phyloP scores from a whole-genome alignment of 2,113 vertebrate genomes.

The Acrocephalus arundinaceus region DNA sequence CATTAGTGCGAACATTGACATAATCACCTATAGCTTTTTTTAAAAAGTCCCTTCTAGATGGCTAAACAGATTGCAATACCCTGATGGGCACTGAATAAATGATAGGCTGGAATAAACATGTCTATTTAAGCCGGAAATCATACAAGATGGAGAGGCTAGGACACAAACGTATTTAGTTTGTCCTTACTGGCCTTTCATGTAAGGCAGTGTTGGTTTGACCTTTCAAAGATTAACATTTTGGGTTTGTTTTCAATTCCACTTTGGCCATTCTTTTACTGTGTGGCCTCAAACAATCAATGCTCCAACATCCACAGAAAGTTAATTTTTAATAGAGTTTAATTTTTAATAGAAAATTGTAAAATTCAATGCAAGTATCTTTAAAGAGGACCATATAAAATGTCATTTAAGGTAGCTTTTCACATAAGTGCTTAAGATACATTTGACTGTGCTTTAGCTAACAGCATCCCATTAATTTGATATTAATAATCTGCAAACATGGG shows the following conservation, averaged over 20 bases:
- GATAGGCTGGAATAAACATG: not conserved
- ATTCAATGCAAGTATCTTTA: not conserved
- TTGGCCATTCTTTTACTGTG: not conserved
- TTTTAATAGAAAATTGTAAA: not conserved
- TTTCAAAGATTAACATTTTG: constrained; percentile 1
- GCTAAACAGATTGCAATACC: not conserved
- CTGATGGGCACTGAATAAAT: not conserved
- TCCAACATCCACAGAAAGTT: not conserved
- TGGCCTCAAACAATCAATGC: not conserved
- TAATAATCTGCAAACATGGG: not conserved
- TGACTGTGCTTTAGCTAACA: not conserved
- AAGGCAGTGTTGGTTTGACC: not conserved
- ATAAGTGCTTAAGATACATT: not conserved
- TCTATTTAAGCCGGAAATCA: not conserved
- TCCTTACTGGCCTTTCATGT: not conserved
- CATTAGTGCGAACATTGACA: not conserved
- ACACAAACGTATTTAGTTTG: not conserved
- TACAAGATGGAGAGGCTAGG: not conserved
- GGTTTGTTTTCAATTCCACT: not conserved
- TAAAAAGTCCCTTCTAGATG: not conserved
- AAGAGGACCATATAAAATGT: not conserved
- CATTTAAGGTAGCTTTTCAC: not conserved
- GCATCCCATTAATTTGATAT: not conserved
- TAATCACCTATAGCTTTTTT: not conserved
- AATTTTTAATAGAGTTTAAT: not conserved